phyloP scores from a whole-genome alignment of 2,797 vertebrate genomes.

The Poeciliopsis infans region DNA sequence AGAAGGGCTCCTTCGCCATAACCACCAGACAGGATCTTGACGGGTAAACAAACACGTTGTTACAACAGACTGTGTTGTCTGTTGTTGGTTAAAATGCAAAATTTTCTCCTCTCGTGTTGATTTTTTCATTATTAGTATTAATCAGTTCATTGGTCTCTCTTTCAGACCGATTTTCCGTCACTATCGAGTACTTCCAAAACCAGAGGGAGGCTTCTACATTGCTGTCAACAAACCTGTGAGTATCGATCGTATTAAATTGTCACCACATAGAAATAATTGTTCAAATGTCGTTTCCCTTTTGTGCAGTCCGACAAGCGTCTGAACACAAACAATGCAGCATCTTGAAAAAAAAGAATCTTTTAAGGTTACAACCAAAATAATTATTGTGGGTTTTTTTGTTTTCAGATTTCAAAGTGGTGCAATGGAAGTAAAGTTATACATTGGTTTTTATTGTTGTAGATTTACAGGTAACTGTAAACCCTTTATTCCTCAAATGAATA shows the following conservation, averaged over 20 bases:
- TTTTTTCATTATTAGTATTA: neutral
- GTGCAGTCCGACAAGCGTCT: neutral
- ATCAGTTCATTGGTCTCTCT: neutral
- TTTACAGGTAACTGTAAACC: neutral
- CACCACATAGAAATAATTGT: neutral
- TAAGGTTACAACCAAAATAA: too few species aligned
- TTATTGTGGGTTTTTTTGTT: neutral
- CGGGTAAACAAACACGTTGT: conserved; percentile 59
- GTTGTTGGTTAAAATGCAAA: neutral
- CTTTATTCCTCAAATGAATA: neutral
- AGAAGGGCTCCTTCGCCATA: conserved; percentile 72
- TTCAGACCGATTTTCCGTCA: conserved; percentile 77
- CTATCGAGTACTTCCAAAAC: conserved; percentile 76
- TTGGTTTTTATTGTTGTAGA: neutral
- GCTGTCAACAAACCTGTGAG: conserved; percentile 85
- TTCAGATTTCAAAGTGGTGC: neutral
- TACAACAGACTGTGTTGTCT: neutral
- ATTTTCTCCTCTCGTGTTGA: neutral
- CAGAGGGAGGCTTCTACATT: conserved; percentile 74
- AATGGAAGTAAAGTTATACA: neutral
- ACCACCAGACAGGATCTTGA: conserved; percentile 78
- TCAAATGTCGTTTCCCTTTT: neutral
- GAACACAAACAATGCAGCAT: neutral
- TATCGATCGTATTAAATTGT: conserved; percentile 6
- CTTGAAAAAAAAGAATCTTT: neutral